Evolutionary conservation across 2,797 vertebrate genomes (phyloP).

Genomic region (Malacoraja senta): DNA sequence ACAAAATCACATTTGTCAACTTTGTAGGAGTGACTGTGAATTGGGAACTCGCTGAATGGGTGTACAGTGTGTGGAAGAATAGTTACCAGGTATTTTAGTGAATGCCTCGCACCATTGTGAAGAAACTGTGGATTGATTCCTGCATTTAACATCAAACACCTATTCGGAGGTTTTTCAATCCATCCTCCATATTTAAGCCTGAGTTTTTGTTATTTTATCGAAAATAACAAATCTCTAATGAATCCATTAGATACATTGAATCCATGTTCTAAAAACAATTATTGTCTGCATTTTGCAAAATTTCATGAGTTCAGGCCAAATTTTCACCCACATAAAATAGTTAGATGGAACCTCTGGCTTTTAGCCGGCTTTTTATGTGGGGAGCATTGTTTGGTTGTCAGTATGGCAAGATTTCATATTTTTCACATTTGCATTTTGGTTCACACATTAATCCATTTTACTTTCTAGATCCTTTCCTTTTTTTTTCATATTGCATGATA

Average conservation of each 20-base stretch:
- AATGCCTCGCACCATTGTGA: background rate
- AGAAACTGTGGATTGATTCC: background rate
- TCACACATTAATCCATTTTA: background rate
- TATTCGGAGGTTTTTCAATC: background rate
- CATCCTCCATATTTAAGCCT: background rate
- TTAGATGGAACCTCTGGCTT: background rate
- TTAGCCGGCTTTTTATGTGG: background rate
- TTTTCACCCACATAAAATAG: background rate
- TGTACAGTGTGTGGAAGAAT: background rate
- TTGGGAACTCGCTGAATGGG: background rate
- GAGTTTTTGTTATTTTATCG: background rate
- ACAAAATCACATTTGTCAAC: background rate
- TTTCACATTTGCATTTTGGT: background rate
- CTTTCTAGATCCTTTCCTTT: background rate
- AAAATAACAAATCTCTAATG: background rate
- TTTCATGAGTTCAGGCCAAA: background rate
- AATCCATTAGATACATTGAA: background rate
- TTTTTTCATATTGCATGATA: background rate
- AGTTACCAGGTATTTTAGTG: background rate
- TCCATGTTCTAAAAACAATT: background rate
- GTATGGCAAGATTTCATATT: background rate
- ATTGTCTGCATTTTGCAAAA: background rate
- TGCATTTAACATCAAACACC: background rate
- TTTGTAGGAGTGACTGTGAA: conserved; percentile 1
- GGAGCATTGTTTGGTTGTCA: background rate